A percentile compares a stretch with the other conserved stretches of the same genome.
phyloP scores from a whole-genome alignment of 2,113 vertebrate genomes.

The Sylvia atricapilla region DNA sequence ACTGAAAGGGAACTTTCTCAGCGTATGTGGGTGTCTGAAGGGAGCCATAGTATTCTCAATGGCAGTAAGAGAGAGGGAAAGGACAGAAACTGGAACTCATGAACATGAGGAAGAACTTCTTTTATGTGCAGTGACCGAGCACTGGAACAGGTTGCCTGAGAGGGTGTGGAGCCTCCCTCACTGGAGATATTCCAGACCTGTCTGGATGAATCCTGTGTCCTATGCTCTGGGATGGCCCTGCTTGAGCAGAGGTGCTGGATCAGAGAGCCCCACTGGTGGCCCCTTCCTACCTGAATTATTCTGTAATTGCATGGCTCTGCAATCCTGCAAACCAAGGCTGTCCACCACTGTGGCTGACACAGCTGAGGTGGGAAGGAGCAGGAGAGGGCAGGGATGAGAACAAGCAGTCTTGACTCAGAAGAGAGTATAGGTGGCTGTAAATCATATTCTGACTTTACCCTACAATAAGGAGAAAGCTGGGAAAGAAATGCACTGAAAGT shows the following conservation, averaged over 20 bases:
- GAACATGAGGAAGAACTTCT: background rate
- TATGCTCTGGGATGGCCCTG: background rate
- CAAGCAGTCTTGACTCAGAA: background rate
- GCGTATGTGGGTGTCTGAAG: background rate
- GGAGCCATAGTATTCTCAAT: background rate
- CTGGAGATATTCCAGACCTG: background rate
- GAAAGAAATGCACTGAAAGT: background rate
- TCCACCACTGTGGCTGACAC: background rate
- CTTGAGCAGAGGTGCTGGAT: background rate
- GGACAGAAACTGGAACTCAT: accelerated
- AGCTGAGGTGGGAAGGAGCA: background rate
- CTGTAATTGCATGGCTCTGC: background rate
- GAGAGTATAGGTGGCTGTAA: background rate
- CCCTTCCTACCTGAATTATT: background rate
- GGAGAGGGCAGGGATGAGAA: background rate
- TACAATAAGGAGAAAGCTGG: background rate
- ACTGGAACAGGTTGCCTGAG: too few species aligned
- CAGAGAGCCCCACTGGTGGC: too few species aligned
- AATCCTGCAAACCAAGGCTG: background rate
- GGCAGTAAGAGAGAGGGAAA: background rate
- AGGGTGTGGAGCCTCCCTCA: background rate
- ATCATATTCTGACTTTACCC: background rate
- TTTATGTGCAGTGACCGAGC: accelerated
- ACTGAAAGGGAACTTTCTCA: background rate
- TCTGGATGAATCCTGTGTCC: background rate